Evolutionary conservation across 1,140 invertebrate genomes (phyloP), one percentile per base, ranked within the genome.

Genomic region (Nymphalis io): DNA sequence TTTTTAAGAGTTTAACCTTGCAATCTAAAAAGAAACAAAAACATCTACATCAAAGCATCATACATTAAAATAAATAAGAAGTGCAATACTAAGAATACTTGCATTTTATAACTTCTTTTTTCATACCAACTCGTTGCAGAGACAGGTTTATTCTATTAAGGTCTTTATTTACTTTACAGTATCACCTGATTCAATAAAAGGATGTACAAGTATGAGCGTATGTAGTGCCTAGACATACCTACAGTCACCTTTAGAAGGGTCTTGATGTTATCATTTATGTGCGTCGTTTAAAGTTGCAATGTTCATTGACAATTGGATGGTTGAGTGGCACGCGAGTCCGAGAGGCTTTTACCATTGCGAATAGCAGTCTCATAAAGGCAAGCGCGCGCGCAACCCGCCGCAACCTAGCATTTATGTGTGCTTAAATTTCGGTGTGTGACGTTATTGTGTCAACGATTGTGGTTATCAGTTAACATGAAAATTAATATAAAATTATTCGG

Each of bases 401-500:
- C 69, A 57, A 44, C 72, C 42, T 75, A 73, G 60, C 70, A 23
- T 55, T 51, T 63, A 72, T 77, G 76, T 61, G 65, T 72, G 27
- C 71, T 72, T 42, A n/a, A 76, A 61, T 73, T 51, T 69, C 42
- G 63, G 77, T 78, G 77, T 74, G 74, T 76, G 75, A 75, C 68
- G 68, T 73, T 63, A 74, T 77, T 73, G 79, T 82, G 79, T 74
- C 78, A 74, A 79, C 73, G 72, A 74, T 80, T 82, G 76, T 33
- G 70, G 42, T 51, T 66, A 59, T 72, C 44, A 62, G 60, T 72
- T 80, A 80, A 71, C 62, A 89, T 89, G 87, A 88, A 84, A 72
- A 72, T 89, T 23, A 78, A 87, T 57, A 74, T 89, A 39, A 87
- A 88, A 83, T 53, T 82, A 40, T 88, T 89, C 55, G 87, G 87